Conservation (phyloP, 2,113 vertebrate genomes). For the Eidolon helvum region DNA sequence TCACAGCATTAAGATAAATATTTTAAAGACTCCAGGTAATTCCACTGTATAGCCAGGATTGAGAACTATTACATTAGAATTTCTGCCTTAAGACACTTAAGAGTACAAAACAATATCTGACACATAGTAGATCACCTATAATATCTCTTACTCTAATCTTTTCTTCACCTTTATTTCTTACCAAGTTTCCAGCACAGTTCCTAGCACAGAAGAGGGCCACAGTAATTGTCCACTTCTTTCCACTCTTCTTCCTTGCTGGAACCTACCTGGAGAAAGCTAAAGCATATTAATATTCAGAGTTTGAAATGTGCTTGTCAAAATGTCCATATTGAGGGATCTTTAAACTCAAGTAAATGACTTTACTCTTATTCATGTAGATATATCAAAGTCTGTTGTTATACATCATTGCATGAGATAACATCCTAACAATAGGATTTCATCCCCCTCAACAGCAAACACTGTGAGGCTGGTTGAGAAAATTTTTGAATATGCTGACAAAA, state of each 20-base stretch:
- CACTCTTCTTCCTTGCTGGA: neutral
- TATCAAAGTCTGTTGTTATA: neutral
- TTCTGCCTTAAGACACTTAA: neutral
- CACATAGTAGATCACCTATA: neutral
- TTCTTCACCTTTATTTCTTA: neutral
- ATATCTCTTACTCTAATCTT: neutral
- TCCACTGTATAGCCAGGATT: neutral
- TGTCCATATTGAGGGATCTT: neutral
- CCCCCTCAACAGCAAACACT: neutral
- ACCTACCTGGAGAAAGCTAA: neutral
- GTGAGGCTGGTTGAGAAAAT: neutral
- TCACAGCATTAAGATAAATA: neutral
- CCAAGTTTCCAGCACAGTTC: neutral
- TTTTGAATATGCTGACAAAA: neutral
- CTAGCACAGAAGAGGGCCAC: neutral
- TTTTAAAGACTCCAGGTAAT: neutral
- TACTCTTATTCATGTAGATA: neutral
- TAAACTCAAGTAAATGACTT: conserved; percentile 18
- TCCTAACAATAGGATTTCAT: conserved; percentile 17
- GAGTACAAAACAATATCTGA: neutral
- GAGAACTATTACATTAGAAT: neutral
- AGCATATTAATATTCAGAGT: neutral
- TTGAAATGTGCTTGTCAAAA: conserved; percentile 24
- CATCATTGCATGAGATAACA: neutral
- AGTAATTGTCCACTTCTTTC: neutral